Base-by-base conservation (phyloP, 1,140 invertebrate species). In the Drosophila ercepeae region DNA sequence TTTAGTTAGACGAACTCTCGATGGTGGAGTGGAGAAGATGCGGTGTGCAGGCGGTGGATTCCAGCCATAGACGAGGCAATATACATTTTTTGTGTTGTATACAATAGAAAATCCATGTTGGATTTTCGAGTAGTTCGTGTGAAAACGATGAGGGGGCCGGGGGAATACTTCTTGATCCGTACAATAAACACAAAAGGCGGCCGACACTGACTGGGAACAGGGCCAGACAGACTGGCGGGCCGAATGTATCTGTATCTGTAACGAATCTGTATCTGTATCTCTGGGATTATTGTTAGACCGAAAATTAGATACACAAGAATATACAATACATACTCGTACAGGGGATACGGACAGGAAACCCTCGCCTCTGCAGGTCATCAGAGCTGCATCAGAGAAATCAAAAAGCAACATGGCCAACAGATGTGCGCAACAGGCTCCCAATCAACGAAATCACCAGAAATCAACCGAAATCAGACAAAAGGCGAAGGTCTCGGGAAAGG, bases 341-440 rank as follows among this genome's bases (percentile, higher is more conserved):
- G 36, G 8, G 45, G 23, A 19, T 11, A 1, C 9, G 29, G 9
- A 11, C 9, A 45, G 63, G 21, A 61, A 48, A 53, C 48, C 64
- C 63, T 67, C 61, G 34, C 44, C 27, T 42, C 51, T 19, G 32
- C 60, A 64, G 72, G 57, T 64, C 57, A 61, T n/a, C n/a, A n/a
- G n/a, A n/a, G n/a, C 58, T 77, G 60, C 68, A 55, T 14, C 29
- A 49, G 16, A 42, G 19, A 19, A 18, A 18, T 42, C 54, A 18
- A 42, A 42, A 18, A 42, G 8, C 54, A 65, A 72, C 50, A 64
- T 82, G 78, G 78, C 61, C 68, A 82, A 77, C 78, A 82, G 78
- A 82, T 82, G 78, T 82, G 73, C 78, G 61, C 78, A 82, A 82
- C 78, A 82, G 73, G 78, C 78, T 82, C 68, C 53, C 57, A 75